Evolutionary conservation across 1,140 invertebrate genomes (phyloP), one percentile per base, ranked within the genome.

Genomic region (Hyles vespertilio): DNA sequence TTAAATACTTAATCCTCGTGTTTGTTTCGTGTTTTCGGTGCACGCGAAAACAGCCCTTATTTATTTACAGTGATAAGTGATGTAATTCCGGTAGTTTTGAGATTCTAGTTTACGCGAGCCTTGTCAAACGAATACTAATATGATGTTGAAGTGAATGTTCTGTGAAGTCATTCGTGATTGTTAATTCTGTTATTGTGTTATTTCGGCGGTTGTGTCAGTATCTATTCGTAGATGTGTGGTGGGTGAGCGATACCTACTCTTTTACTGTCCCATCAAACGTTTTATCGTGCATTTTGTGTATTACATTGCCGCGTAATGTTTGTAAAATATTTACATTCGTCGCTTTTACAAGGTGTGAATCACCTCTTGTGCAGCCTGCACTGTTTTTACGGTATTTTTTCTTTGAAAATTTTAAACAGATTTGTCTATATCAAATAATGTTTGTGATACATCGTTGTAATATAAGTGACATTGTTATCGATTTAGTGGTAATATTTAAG

Each of bases 141-240:
- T 40, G 8, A 40, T 40, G 5, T 40, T 40, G 36, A 8, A 40
- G 36, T 40, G 36, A 40, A 40, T 40, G 36, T 8, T 40, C 5
- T 40, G 48, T 79, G 70, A 74, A 59, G 67, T 81, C 77, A 83
- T 83, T 81, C 79, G 65, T 63, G 70, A 67, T 46, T 62, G 65
- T 74, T 77, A 71, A 58, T 62, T 45, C n/a, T 22, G 69, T 70
- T 56, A 77, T 81, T 79, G 78, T 64, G 63, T 76, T 77, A 69
- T n/a, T 47, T 54, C 60, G 48, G 63, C 67, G 75, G 70, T 73
- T 72, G 71, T 75, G 65, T 74, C 69, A 65, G 62, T 32, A 43
- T 64, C 76, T 79, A 77, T 79, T 77, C 70, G 65, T 68, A 69
- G 68, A 72, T 65, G 66, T 59, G 63, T 63, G 69, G 75, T 81